Percentiles rank a stretch among this genome's conserved stretches.
phyloP scores from a whole-genome alignment of 2,888 invertebrate species.

The Xanthia togata region DNA sequence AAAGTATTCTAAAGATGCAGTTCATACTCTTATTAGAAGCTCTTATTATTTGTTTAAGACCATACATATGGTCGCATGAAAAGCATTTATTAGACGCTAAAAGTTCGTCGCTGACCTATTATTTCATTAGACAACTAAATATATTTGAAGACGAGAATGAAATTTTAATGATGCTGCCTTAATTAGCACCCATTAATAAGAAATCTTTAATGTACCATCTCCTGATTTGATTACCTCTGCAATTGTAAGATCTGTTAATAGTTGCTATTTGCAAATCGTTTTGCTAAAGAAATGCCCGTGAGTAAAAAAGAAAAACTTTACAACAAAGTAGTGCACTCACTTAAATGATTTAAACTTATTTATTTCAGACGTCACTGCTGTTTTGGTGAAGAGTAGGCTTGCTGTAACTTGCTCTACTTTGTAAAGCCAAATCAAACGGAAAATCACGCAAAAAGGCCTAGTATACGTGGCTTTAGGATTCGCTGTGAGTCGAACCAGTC shows the following conservation, averaged over 20 bases:
- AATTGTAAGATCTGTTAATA: constrained; percentile 8
- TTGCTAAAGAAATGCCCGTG: not conserved
- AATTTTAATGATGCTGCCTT: no score
- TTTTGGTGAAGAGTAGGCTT: not conserved
- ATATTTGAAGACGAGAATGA: no score
- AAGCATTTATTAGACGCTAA: no score
- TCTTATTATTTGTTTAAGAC: no score
- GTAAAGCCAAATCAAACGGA: no score
- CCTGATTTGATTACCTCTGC: constrained; percentile 12
- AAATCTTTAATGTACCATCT: not conserved
- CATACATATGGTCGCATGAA: no score
- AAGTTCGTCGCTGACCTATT: no score
- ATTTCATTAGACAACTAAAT: no score
- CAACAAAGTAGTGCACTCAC: not conserved
- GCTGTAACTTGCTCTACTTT: not conserved
- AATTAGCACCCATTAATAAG: no score
- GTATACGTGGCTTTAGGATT: not conserved
- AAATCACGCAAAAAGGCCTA: no score
- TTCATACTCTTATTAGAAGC: no score
- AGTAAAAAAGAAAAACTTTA: not conserved
- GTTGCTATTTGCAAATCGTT: not conserved
- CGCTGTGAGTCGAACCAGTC: not conserved
- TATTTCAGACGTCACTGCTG: not conserved
- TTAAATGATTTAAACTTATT: not conserved
- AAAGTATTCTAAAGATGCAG: no score